phyloP scores from a whole-genome alignment of 2,113 vertebrate species.

The Tapirus terrestris region DNA sequence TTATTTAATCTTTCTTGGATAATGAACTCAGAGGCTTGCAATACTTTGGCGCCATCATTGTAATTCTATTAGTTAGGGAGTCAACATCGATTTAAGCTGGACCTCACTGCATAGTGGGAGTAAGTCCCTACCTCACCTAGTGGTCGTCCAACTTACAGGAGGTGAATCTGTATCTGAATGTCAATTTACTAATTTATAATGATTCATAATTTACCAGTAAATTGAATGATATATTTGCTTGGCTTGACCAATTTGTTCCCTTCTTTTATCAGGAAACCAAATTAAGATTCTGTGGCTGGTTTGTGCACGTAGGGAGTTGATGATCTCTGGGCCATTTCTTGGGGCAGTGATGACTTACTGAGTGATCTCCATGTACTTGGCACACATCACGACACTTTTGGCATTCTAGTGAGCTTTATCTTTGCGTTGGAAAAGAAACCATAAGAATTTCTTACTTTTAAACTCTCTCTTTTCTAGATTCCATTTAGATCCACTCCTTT shows the following conservation, averaged over 20 bases:
- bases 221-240: not conserved
- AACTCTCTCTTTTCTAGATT: not conserved
- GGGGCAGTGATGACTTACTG: not conserved
- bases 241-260: not conserved
- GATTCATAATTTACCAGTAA: not conserved
- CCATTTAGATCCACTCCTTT: not conserved
- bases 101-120: not conserved
- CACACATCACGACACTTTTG: rapidly evolving
- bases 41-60: not conserved
- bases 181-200: not conserved
- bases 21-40: not conserved
- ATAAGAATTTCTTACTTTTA: not conserved
- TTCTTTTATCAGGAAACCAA: slow-evolving; percentile 2
- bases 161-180: not conserved
- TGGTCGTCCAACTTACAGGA: not conserved
- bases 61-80: not conserved
- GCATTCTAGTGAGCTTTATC: not conserved
- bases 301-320: not conserved
- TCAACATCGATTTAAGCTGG: not conserved
- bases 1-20: not conserved
- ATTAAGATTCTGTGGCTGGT: not conserved
- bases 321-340: not conserved
- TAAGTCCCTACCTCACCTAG: not conserved
- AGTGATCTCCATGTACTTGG: not conserved
- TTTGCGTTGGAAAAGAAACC: not conserved